These are phyloP conservation scores for Pimpla rufipes DNA, from an alignment of 2,888 invertebrate species.

Conservation along the genomic window DNA sequence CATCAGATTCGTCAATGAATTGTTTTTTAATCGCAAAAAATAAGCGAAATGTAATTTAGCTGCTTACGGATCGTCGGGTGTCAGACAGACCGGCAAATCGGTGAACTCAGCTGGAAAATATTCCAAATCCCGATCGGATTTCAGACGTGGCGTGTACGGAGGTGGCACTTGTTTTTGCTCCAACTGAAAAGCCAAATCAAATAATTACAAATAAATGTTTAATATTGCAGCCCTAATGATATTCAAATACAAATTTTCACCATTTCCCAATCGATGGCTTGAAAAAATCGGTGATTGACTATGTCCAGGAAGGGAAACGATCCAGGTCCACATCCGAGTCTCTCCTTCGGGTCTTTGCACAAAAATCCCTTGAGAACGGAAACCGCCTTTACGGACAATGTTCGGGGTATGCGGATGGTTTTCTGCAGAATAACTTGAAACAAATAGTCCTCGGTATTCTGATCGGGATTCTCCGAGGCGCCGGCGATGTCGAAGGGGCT, in stretches of 20 bases:
- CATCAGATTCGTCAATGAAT: conserved; percentile 33
- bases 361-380: conserved; percentile 99
- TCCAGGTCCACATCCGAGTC: conserved; percentile 97
- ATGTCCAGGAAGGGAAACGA: conserved; percentile 96
- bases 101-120: conserved; percentile 99
- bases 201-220: no score
- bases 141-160: conserved; percentile 98
- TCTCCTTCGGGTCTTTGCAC: conserved; percentile 98
- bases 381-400: conserved; percentile 98
- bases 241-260: conserved; percentile 87
- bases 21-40: neutral
- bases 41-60: conserved; percentile 21
- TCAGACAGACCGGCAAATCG: conserved; percentile 98
- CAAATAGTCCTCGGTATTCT: conserved; percentile 99
- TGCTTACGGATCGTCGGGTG: conserved; percentile 98
- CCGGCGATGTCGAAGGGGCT: conserved; percentile 99
- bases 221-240: no score
- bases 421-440: conserved; percentile 99
- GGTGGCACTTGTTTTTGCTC: conserved; percentile 99
- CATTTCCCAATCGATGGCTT: conserved; percentile 99
- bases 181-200: conserved; percentile 87
- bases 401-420: conserved; percentile 99
- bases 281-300: conserved; percentile 98
- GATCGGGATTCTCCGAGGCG: conserved; percentile 98
- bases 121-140: conserved; percentile 98